These are phyloP conservation scores for Ciconia nigra DNA, from an alignment of 2,797 vertebrate species.

Conservation along the genomic window DNA sequence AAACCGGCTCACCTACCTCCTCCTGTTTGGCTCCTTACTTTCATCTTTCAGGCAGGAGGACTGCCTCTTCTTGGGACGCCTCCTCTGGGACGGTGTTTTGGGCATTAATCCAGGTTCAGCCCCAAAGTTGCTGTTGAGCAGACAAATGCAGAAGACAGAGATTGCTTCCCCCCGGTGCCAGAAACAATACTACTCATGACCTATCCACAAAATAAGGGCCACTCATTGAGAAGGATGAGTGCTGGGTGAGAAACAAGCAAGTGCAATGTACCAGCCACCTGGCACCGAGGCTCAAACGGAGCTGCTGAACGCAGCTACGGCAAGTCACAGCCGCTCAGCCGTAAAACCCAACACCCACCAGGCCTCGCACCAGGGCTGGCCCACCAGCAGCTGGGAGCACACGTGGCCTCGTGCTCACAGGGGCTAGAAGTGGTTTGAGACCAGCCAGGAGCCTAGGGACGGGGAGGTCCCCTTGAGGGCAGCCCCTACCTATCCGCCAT, in stretches of 20 bases:
- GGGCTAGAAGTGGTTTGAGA: fast-evolving
- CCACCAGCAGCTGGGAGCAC: too few species aligned
- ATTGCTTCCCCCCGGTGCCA: fast-evolving
- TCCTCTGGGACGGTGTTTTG: conserved; percentile 93
- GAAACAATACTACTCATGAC: fast-evolving
- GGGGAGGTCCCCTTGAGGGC: fast-evolving
- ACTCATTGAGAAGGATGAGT: fast-evolving
- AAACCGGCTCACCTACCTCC: conserved; percentile 76
- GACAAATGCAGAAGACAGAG: background rate
- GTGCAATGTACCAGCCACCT: fast-evolving
- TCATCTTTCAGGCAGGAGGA: conserved; percentile 81
- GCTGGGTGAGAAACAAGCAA: fast-evolving
- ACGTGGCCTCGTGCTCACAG: fast-evolving
- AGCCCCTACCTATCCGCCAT: conserved; percentile 86
- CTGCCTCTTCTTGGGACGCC: conserved; percentile 81
- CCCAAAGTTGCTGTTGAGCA: conserved; percentile 80
- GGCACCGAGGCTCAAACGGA: fast-evolving
- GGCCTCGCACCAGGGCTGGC: too few species aligned
- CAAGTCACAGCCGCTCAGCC: fast-evolving
- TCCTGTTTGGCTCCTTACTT: conserved; percentile 68
- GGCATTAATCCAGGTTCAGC: conserved; percentile 90
- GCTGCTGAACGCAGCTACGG: fast-evolving
- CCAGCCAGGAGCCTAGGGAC: fast-evolving
- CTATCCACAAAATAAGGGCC: fast-evolving
- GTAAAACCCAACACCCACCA: fast-evolving